These are phyloP conservation scores for Microcaecilia unicolor DNA, from an alignment of 2,797 vertebrate species.

Conservation along the genomic window DNA sequence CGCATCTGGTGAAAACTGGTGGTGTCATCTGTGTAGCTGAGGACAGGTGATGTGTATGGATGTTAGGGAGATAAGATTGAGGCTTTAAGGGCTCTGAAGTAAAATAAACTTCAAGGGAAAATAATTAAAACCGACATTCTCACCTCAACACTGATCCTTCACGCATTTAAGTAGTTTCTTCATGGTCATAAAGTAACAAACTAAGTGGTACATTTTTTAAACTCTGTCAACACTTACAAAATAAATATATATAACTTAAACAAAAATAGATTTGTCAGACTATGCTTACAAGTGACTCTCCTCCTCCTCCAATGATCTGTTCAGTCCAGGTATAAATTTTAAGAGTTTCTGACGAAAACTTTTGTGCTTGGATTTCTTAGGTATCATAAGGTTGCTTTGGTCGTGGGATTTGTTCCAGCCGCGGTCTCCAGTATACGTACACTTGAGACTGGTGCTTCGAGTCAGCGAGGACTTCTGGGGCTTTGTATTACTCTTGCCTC, in stretches of 20 bases:
- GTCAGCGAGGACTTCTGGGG: slow-evolving; percentile 54
- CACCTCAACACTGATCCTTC: too few relatives aligned
- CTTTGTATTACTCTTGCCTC: slow-evolving; percentile 43
- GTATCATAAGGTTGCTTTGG: slow-evolving; percentile 33
- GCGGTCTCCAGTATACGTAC: slow-evolving; percentile 44
- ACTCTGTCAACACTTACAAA: background rate
- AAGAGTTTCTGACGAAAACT: slow-evolving; percentile 81
- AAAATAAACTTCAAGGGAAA: too few relatives aligned
- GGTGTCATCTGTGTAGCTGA: too few relatives aligned
- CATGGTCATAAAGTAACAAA: slow-evolving; percentile 31
- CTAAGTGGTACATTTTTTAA: slow-evolving; percentile 11
- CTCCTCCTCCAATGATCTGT: slow-evolving; percentile 86
- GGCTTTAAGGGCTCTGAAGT: too few relatives aligned
- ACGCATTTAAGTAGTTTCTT: too few relatives aligned
- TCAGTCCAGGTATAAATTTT: slow-evolving; percentile 91
- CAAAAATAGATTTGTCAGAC: background rate
- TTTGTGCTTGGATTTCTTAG: slow-evolving; percentile 71
- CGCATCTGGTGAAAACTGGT: too few relatives aligned
- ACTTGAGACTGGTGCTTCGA: slow-evolving; percentile 77
- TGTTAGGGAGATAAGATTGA: too few relatives aligned
- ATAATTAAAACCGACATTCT: too few relatives aligned
- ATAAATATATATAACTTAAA: slow-evolving; percentile 41
- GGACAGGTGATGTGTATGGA: too few relatives aligned
- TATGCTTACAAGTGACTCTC: slow-evolving; percentile 84
- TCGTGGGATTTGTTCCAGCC: slow-evolving; percentile 50